Evolutionary conservation across 64 coral and sea anemone species (phyloP).

Genomic region (Dendronephthya gigantea): DNA sequence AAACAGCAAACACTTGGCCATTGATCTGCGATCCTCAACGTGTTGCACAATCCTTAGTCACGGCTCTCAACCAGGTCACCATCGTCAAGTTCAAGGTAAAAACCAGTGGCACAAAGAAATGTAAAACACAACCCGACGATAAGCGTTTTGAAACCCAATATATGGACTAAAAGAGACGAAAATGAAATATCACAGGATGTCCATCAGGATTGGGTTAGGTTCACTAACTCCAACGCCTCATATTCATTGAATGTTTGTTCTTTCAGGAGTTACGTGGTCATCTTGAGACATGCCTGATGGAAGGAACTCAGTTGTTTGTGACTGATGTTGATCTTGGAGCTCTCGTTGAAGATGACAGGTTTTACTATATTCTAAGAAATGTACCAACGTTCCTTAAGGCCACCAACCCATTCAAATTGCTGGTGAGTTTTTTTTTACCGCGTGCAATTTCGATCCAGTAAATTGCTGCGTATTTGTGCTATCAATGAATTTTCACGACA

Average conservation of each 20-base stretch:
- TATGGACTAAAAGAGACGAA: too few relatives aligned
- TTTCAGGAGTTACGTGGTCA: constrained; percentile 74
- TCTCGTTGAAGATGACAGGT: constrained; percentile 56
- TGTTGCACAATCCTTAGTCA: constrained; percentile 64
- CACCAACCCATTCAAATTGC: constrained; percentile 70
- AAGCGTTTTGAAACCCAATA: too few relatives aligned
- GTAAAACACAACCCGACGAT: too few relatives aligned
- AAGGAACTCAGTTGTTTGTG: constrained; percentile 69
- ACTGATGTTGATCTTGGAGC: constrained; percentile 73
- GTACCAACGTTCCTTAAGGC: constrained; percentile 71
- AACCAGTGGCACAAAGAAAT: too few relatives aligned
- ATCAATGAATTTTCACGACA: neutral
- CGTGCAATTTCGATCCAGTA: neutral
- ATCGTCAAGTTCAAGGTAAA: constrained; percentile 86
- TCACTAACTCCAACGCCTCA: neutral
- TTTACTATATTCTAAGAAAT: constrained; percentile 58
- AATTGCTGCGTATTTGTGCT: neutral
- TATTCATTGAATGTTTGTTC: neutral
- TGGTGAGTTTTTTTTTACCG: too few relatives aligned
- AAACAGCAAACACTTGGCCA: constrained; percentile 69
- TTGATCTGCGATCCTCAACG: constrained; percentile 79
- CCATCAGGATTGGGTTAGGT: too few relatives aligned
- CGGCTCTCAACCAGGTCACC: constrained; percentile 54
- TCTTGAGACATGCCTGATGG: constrained; percentile 88
- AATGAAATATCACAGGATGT: too few relatives aligned